Percentiles rank a stretch among this genome's conserved stretches.
Conservation (phyloP, 1,140 invertebrate species). For the Zophobas morio region DNA sequence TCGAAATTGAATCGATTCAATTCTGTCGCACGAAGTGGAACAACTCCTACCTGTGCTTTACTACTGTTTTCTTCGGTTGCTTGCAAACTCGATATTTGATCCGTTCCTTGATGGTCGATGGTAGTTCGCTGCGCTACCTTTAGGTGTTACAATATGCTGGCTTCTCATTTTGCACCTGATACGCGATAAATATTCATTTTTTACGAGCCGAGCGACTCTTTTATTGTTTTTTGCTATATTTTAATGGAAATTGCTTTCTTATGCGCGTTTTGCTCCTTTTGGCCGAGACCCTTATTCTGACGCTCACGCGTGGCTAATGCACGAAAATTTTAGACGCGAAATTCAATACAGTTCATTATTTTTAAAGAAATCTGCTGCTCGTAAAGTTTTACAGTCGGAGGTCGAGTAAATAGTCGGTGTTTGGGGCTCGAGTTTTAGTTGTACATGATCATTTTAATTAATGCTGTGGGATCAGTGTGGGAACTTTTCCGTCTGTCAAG, state of each 20-base stretch:
- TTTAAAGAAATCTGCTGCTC: not conserved
- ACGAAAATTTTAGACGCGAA: not conserved
- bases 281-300: conserved; percentile 10
- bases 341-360: too few species aligned
- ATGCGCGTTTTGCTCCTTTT: conserved; percentile 1
- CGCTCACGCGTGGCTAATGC: conserved; percentile 24
- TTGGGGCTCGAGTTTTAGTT: too few species aligned
- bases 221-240: conserved; percentile 12
- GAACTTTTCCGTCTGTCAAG: too few species aligned
- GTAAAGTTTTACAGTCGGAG: not conserved
- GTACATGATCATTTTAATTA: too few species aligned
- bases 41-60: not conserved
- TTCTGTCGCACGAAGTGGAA: conserved; percentile 1
- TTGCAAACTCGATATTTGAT: conserved; percentile 17
- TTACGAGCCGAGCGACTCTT: conserved; percentile 7
- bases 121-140: not conserved
- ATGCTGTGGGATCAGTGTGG: too few species aligned
- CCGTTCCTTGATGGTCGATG: not conserved
- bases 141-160: not conserved
- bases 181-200: conserved; percentile 26
- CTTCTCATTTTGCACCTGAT: conserved; percentile 29
- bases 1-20: conserved; percentile 33
- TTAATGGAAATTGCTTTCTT: conserved; percentile 24
- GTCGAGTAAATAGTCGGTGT: not conserved
- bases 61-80: conserved; percentile 26